Conservation (phyloP, 1,140 invertebrate genomes). For the Uloborus diversus region DNA sequence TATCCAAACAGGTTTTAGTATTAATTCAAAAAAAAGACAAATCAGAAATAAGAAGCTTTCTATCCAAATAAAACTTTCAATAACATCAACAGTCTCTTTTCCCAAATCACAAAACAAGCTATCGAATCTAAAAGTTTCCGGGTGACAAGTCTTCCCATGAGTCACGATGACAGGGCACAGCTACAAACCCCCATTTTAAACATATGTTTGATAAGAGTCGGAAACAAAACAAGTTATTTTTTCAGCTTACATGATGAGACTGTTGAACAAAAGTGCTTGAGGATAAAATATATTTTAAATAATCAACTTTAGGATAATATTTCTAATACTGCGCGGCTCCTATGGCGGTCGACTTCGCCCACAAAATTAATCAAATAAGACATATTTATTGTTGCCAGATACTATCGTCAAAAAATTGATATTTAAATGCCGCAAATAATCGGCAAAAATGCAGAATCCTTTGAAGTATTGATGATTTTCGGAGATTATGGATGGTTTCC, state of each 20-base stretch:
- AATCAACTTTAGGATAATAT: not conserved
- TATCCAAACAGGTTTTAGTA: no score
- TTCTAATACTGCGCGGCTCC: not conserved
- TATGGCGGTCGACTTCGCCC: slow-evolving; percentile 53
- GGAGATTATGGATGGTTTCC: no score
- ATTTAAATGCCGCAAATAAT: no score
- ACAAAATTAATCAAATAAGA: slow-evolving; percentile 50
- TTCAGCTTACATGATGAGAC: not conserved
- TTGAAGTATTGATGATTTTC: no score
- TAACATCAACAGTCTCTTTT: no score
- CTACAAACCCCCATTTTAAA: no score
- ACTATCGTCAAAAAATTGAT: not conserved
- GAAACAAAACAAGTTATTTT: not conserved
- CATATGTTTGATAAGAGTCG: not conserved
- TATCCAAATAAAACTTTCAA: no score
- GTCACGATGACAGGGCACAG: slow-evolving; percentile 20
- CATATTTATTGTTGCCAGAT: not conserved
- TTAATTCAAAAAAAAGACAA: no score
- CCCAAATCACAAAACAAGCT: no score
- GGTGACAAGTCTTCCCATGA: slow-evolving; percentile 53
- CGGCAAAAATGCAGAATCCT: no score
- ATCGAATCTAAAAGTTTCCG: no score
- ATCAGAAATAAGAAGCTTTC: no score
- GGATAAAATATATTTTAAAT: not conserved
- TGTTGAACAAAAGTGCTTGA: not conserved